phyloP scores from a whole-genome alignment of 2,797 vertebrate genomes.

The Mus spretus region DNA sequence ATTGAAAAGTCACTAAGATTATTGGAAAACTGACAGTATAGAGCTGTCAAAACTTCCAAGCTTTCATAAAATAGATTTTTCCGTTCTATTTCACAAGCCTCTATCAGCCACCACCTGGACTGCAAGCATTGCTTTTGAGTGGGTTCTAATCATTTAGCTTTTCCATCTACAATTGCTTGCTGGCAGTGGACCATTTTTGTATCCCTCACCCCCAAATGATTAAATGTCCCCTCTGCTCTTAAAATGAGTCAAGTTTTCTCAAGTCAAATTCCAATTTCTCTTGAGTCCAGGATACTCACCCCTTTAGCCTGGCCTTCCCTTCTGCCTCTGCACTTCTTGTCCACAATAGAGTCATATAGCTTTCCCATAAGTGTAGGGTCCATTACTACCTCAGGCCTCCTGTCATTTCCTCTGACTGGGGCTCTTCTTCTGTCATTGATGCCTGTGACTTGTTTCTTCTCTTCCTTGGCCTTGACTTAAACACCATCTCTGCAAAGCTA shows the following conservation, averaged over 20 bases:
- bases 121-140: not conserved
- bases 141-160: not conserved
- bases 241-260: not conserved
- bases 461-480: slow-evolving; percentile 32
- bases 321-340: accelerated
- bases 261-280: not conserved
- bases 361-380: not conserved
- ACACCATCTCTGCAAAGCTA: not conserved
- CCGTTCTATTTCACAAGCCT: accelerated
- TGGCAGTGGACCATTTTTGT: not conserved
- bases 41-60: not conserved
- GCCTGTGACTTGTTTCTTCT: not conserved
- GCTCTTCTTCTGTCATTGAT: not conserved
- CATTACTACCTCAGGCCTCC: not conserved
- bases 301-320: not conserved
- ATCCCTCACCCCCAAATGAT: not conserved
- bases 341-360: accelerated
- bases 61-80: not conserved
- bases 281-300: not conserved
- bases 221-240: not conserved
- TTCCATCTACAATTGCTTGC: not conserved
- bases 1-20: not conserved
- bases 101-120: not conserved
- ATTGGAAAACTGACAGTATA: not conserved
- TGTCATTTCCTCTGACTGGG: not conserved